Conservation (phyloP, 2,797 vertebrate species). For the Characodon lateralis region DNA sequence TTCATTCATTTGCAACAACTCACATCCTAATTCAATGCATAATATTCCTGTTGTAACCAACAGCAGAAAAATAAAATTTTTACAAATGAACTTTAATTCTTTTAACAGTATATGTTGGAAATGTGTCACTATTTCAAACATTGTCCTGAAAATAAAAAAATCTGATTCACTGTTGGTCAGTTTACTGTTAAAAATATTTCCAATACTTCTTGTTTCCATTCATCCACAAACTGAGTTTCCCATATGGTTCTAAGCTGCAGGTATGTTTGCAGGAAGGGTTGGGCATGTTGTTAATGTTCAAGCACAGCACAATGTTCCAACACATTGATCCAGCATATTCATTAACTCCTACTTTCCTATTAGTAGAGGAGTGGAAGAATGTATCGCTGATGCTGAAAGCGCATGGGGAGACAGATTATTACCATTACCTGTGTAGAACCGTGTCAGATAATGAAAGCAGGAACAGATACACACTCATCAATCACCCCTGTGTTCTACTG, state of each 20-base stretch:
- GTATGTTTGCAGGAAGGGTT: conserved; percentile 5
- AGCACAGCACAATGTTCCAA: conserved; percentile 28
- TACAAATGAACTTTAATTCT: neutral
- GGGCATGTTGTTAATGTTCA: conserved; percentile 56
- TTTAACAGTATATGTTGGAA: neutral
- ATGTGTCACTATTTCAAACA: neutral
- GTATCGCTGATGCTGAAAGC: neutral
- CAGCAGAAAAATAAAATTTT: neutral
- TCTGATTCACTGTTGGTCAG: neutral
- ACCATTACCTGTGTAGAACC: neutral
- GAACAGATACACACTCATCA: neutral
- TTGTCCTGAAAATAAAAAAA: neutral
- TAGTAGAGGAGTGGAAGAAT: conserved; percentile 42
- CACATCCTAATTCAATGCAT: neutral
- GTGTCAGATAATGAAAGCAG: neutral
- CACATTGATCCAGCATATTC: conserved; percentile 3
- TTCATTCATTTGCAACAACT: neutral
- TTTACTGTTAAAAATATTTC: neutral
- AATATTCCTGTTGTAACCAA: neutral
- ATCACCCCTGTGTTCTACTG: neutral
- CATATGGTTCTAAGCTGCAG: neutral
- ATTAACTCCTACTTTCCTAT: conserved; percentile 9
- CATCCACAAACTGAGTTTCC: neutral
- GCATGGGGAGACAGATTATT: neutral
- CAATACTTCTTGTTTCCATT: neutral